Evolutionary conservation across 2,797 vertebrate species (phyloP), one percentile per base, ranked within the genome.

Genomic region (Enteromius unitaeniatus): DNA sequence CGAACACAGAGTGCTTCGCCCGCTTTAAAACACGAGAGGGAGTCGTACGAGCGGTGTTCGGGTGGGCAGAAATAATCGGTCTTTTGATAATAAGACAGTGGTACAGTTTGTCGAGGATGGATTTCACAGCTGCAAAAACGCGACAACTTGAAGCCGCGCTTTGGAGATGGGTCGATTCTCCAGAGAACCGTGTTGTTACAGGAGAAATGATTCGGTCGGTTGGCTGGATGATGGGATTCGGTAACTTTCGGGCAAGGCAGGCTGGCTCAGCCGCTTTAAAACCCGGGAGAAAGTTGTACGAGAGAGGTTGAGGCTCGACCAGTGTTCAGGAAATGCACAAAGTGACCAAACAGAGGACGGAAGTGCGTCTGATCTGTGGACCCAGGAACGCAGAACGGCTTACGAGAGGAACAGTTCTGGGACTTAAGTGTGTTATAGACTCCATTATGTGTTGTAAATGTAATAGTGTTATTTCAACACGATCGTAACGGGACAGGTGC

Each of bases 261-360:
- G 45, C 19, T 88, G 87, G 85, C 82, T 82, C 40, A 42, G 6
- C 9, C 45, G 83, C 3, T 88, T 85, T 31, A 86, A 85, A 55
- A 58, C 55, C 2, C 49, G 84, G 0, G 87, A 82, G 15, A 45
- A 21, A 5, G 8, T 75, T 14, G 78, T 79, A n/a, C 79, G 75
- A 8, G 37, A 69, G 74, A 42, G 26, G 49, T 70, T 67, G 3
- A 26, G 6, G 21, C 40, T 83, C 28, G 5, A 40, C 31, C 73
- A 23, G 28, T 13, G 1, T 58, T 23, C 6, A 42, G 51, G 42
- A 60, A 26, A 42, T 6, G 7, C 31, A 26, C 13, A 42, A 47
- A 64, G 37, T 31, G 37, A 47, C 34, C 79, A n/a, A 72, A 31
- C 67, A 17, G 37, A 81, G 10, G 13, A 58, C 9, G 26, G 40